phyloP scores from a whole-genome alignment of 2,888 invertebrate genomes.

The Plutella xylostella region DNA sequence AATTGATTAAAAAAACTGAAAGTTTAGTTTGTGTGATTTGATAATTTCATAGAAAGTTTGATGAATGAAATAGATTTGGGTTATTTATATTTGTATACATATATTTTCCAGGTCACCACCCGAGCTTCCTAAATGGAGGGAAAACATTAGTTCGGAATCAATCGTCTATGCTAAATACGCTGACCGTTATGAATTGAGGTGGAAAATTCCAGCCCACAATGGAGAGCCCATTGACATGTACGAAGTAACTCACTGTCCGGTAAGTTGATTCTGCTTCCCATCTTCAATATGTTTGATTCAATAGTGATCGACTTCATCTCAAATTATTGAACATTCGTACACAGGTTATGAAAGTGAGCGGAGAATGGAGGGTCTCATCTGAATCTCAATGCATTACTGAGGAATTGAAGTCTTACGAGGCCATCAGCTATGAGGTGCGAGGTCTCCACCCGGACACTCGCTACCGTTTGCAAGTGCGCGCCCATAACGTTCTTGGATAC shows the following conservation, averaged over 20 bases:
- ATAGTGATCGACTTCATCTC: background rate
- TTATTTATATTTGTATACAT: constrained; percentile 7
- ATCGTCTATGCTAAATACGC: constrained; percentile 70
- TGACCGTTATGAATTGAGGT: constrained; percentile 84
- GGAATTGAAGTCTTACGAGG: constrained; percentile 72
- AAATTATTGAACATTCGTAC: background rate
- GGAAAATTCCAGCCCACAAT: constrained; percentile 89
- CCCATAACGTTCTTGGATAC: constrained; percentile 87
- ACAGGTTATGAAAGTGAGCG: constrained; percentile 77
- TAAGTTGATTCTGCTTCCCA: constrained; percentile 43
- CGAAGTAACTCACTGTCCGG: constrained; percentile 83
- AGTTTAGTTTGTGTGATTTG: no score
- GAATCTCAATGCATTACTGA: constrained; percentile 69
- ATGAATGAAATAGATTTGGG: no score
- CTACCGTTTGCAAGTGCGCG: constrained; percentile 86
- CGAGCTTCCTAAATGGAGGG: constrained; percentile 70
- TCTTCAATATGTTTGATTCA: background rate
- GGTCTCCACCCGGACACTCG: constrained; percentile 81
- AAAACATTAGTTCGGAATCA: constrained; percentile 49
- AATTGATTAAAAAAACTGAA: no score
- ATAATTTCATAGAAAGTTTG: no score
- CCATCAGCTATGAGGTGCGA: constrained; percentile 75
- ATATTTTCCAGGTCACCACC: constrained; percentile 72
- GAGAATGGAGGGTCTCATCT: constrained; percentile 72
- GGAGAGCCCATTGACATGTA: constrained; percentile 90